Base-by-base conservation (phyloP, 2,888 invertebrate genomes). In the Zootermopsis nevadensis region DNA sequence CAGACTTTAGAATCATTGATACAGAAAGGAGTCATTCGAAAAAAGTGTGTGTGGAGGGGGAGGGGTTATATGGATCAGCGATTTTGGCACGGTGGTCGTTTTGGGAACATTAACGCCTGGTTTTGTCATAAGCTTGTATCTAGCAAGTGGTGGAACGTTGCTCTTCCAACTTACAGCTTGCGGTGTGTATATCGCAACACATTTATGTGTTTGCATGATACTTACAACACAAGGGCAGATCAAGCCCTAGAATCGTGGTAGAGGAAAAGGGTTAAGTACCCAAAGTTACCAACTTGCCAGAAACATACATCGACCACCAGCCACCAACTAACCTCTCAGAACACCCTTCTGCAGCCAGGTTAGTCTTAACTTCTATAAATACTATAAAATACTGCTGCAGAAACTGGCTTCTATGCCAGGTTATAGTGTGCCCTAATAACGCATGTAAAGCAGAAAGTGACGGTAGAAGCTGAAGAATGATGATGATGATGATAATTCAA, bases 201-300 rank as follows among this genome's bases (percentile, higher is more conserved):
- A 27, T 4, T 60, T 27, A 31, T 69, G 31, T 69, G 69, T 69
- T 69, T 24, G 69, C 69, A 15, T 8, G n/a, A 4, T 60, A 60
- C n/a, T 60, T 60, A 60, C 60, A 4, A 60, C 12, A 0, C 60
- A 60, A n/a, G 60, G 60, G 1, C 7, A n/a, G 60, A 7, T 27
- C 60, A 27, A 7, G 60, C 7, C 8, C 27, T 55, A 55, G 19
- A n/a, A 8, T 27, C 12, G 15, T 69, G 33, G 33, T 69, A 15
- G 31, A 69, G 69, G 33, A 69, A 69, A 69, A 27, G 19, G 33
- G 69, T 69, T 69, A 69, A 69, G 69, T 33, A 69, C 69, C 69
- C 69, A 22, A 69, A 69, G 69, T 69, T 69, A 69, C 69, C 69
- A 69, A 69, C 69, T 69, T 69, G 33, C 69, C 69, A 69, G 69